phyloP scores from a whole-genome alignment of 2,888 invertebrate species.

The Belgica antarctica region DNA sequence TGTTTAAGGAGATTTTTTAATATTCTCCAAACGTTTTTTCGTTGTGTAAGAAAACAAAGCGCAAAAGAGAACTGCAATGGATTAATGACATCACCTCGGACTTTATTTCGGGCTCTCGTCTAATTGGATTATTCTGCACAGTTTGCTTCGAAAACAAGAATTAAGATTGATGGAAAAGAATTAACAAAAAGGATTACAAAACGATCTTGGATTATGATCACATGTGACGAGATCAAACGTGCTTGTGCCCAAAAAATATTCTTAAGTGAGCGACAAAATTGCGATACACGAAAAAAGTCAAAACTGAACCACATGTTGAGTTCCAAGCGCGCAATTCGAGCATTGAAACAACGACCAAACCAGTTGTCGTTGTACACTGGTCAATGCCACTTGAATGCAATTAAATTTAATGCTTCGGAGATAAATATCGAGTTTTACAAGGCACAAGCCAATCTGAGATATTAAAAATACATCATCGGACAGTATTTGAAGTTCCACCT shows the following conservation, averaged over 20 bases:
- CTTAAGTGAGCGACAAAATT: neutral
- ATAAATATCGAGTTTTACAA: neutral
- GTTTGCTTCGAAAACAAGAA: neutral
- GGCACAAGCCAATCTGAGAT: neutral
- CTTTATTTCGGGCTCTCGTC: neutral
- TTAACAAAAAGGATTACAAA: neutral
- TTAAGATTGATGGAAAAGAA: neutral
- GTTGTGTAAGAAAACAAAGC: conserved; percentile 17
- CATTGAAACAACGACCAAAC: neutral
- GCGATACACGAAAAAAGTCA: conserved; percentile 6
- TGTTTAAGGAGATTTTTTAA: neutral
- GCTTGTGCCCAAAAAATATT: neutral
- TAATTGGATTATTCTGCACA: conserved; percentile 10
- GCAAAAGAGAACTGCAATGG: conserved; percentile 23
- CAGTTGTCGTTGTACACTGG: conserved; percentile 10
- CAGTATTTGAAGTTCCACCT: neutral
- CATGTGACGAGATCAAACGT: neutral
- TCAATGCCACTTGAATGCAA: conserved; percentile 17
- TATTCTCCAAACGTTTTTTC: neutral
- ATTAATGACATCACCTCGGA: conserved; percentile 41
- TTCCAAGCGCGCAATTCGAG: neutral
- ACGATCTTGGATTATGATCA: neutral
- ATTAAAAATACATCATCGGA: too few relatives aligned
- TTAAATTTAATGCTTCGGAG: conserved; percentile 8
- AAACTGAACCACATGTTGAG: conserved; percentile 4